phyloP scores from a whole-genome alignment of 2,797 vertebrate genomes.

The Meda fulgida region DNA sequence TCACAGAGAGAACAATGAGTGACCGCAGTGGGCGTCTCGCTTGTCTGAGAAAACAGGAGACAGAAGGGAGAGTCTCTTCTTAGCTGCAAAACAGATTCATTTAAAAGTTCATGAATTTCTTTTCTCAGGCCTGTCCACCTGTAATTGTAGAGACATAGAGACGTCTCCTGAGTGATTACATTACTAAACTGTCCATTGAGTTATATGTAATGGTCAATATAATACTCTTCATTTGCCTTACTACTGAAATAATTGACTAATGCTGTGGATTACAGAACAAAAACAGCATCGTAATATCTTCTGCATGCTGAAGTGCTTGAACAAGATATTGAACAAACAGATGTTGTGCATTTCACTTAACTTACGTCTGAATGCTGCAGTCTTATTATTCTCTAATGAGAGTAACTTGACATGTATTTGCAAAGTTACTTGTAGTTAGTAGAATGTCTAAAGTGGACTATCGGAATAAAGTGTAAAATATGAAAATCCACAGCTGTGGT shows the following conservation, averaged over 20 bases:
- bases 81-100: not conserved
- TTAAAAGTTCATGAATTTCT: not conserved
- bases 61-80: constrained; percentile 16
- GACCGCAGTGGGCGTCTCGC: constrained; percentile 36
- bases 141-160: not conserved
- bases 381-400: no score
- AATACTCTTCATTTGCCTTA: not conserved
- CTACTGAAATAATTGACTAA: not conserved
- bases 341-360: not conserved
- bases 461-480: no score
- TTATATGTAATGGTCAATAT: not conserved
- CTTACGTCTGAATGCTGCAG: not conserved
- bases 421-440: no score
- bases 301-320: not conserved
- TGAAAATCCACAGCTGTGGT: not conserved
- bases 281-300: not conserved
- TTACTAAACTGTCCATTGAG: not conserved
- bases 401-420: no score
- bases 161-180: not conserved
- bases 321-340: no score
- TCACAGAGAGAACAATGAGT: constrained; percentile 48
- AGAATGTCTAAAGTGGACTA: no score
- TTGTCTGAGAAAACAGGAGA: constrained; percentile 12
- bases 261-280: not conserved
- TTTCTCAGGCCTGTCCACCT: not conserved